These are phyloP conservation scores for Narcine bancroftii DNA, from an alignment of 2,113 vertebrate species.

Conservation along the genomic window DNA sequence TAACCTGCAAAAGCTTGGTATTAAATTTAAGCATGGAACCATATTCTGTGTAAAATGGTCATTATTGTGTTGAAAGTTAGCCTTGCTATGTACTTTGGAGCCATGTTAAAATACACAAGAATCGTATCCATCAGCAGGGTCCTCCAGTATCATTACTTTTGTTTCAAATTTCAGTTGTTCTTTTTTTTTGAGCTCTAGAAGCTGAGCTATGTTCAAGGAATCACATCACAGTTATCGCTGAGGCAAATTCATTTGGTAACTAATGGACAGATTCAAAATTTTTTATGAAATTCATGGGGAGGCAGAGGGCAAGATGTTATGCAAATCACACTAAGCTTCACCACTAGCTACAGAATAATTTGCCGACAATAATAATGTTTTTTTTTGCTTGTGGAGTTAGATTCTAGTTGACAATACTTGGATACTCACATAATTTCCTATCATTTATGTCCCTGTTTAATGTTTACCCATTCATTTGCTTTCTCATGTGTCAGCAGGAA, in stretches of 20 bases:
- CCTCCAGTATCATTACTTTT: neutral
- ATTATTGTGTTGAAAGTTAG: no score
- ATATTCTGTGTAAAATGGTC: neutral
- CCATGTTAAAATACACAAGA: neutral
- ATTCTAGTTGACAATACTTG: neutral
- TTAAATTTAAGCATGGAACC: neutral
- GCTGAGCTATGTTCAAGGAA: neutral
- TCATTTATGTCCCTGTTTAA: neutral
- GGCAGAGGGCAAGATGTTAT: neutral
- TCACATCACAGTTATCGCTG: neutral
- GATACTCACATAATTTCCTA: neutral
- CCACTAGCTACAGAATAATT: neutral
- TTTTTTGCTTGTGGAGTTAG: neutral
- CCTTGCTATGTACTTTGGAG: neutral
- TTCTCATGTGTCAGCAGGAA: no score
- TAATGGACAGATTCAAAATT: neutral
- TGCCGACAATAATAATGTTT: neutral
- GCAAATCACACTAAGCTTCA: neutral
- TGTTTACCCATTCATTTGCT: no score
- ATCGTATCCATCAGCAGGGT: neutral
- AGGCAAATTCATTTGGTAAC: neutral
- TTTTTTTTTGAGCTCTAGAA: neutral
- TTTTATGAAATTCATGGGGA: neutral
- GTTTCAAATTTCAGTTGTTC: neutral
- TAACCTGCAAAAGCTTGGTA: neutral